Conservation (phyloP, 1,140 invertebrate genomes). For the Hylaeus anthracinus region DNA sequence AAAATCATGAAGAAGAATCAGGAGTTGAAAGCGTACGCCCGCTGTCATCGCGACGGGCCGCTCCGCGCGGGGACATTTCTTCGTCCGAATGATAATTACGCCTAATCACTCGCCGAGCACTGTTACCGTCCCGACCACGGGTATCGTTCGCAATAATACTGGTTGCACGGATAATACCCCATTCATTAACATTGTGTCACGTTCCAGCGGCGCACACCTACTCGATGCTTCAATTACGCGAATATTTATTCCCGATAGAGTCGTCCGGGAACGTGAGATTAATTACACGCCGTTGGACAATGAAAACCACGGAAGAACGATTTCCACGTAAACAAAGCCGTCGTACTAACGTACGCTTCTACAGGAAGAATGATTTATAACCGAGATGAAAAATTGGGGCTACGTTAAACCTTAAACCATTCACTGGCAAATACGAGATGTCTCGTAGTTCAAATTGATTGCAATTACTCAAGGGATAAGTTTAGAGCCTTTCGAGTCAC, state of each 20-base stretch:
- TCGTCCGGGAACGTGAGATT: constrained; percentile 33
- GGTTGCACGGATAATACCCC: constrained; percentile 55
- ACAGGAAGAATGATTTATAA: no score
- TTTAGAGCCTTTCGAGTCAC: no score
- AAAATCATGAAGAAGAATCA: neutral
- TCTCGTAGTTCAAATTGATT: no score
- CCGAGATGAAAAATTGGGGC: no score
- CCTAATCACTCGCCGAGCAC: constrained; percentile 55
- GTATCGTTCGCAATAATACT: constrained; percentile 56
- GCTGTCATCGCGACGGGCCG: constrained; percentile 9
- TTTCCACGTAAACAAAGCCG: neutral
- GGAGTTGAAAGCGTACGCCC: constrained; percentile 1
- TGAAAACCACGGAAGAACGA: neutral
- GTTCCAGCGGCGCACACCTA: constrained; percentile 43
- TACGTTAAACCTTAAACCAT: no score
- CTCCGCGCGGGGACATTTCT: constrained; percentile 59
- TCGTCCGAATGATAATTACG: constrained; percentile 58
- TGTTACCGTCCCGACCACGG: constrained; percentile 39
- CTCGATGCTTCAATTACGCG: constrained; percentile 54
- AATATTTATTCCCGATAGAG: constrained; percentile 39
- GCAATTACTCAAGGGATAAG: no score
- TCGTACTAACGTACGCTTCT: no score
- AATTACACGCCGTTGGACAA: constrained; percentile 30
- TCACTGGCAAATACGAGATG: no score
- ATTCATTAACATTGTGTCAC: constrained; percentile 64